phyloP scores from a whole-genome alignment of 2,113 vertebrate species.

The Thinocorus orbignyianus region DNA sequence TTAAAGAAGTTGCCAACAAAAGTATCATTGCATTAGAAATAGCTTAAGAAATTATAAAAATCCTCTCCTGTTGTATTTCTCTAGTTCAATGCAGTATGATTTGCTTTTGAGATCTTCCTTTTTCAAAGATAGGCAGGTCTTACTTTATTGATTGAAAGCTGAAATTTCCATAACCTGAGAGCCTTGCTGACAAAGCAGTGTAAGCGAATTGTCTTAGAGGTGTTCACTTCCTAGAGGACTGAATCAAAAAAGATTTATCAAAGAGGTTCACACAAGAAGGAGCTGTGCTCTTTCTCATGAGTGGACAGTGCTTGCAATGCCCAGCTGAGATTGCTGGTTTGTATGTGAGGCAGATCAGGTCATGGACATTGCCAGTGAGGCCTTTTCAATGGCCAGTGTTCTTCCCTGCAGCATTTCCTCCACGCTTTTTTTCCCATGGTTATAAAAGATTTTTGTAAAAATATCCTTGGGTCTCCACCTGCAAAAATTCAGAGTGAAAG shows the following conservation, averaged over 20 bases:
- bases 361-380: not conserved
- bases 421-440: not conserved
- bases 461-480: not conserved
- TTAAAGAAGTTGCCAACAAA: not conserved
- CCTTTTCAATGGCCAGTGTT: not conserved
- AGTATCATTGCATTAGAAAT: not conserved
- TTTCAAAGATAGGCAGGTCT: not conserved
- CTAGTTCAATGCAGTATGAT: not conserved
- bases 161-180: not conserved
- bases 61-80: not conserved
- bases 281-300: not conserved
- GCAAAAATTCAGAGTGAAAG: not conserved
- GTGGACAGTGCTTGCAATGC: not conserved
- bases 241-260: not conserved
- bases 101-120: not conserved
- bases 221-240: not conserved
- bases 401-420: not conserved
- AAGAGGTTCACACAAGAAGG: not conserved
- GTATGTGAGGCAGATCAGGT: not conserved
- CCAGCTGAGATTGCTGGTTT: not conserved
- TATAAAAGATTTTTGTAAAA: not conserved
- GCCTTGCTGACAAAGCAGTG: slow-evolving; percentile 2
- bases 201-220: not conserved
- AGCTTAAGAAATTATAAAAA: not conserved
- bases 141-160: not conserved